Conservation (phyloP, 2,797 vertebrate genomes). For the Smutsia gigantea region DNA sequence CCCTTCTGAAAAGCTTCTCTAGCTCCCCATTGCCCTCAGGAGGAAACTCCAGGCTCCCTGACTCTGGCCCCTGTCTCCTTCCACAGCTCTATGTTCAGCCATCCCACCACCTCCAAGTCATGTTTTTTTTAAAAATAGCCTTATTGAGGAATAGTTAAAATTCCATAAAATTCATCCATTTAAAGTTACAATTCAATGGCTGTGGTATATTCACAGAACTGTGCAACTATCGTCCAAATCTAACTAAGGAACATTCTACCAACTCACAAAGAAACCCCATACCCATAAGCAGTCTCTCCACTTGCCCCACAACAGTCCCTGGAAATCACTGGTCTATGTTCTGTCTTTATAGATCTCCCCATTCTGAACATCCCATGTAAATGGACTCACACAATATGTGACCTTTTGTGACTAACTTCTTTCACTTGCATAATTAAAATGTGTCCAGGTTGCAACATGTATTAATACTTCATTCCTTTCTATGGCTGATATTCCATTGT, state of each 20-base stretch:
- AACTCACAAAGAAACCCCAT: not conserved
- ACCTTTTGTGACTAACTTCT: not conserved
- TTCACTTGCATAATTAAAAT: not conserved
- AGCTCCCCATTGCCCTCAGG: not conserved
- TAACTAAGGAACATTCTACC: not conserved
- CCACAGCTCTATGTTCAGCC: not conserved
- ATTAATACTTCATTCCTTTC: not conserved
- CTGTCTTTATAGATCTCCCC: not conserved
- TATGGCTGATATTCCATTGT: rapidly evolving
- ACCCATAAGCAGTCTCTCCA: too few relatives aligned
- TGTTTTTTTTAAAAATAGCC: not conserved
- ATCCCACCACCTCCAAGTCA: rapidly evolving
- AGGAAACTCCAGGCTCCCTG: not conserved
- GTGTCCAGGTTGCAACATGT: rapidly evolving
- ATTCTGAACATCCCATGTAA: not conserved
- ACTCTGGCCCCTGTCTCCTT: not conserved
- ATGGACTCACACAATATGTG: rapidly evolving
- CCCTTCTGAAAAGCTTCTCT: not conserved
- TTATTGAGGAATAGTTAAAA: not conserved
- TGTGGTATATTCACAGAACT: not conserved
- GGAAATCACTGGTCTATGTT: not conserved
- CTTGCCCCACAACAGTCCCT: not conserved
- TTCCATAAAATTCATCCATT: not conserved
- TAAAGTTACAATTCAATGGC: not conserved
- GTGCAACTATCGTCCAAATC: not conserved